Percentiles rank a stretch among this genome's conserved stretches.
phyloP scores from a whole-genome alignment of 2,113 vertebrate species.

The Brachyhypopomus gauderio region DNA sequence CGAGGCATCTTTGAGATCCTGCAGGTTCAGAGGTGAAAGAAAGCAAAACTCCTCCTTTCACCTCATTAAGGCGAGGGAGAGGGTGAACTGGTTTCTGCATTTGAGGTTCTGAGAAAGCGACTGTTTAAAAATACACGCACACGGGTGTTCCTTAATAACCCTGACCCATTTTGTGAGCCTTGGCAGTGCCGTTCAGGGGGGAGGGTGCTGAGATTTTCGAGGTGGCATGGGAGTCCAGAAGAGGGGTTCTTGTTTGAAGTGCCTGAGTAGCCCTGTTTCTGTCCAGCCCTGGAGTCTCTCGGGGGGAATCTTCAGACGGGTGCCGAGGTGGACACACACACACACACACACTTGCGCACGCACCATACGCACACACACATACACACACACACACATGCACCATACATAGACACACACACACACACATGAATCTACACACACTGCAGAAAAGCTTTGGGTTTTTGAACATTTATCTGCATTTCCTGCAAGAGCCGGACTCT shows the following conservation, averaged over 20 bases:
- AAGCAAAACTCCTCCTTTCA: neutral
- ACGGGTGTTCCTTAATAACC: conserved; percentile 73
- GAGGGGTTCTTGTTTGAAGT: conserved; percentile 31
- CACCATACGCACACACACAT: too few relatives aligned
- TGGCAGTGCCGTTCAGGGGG: conserved; percentile 27
- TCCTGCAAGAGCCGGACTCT: too few relatives aligned
- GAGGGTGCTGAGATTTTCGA: conserved; percentile 12
- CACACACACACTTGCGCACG: neutral
- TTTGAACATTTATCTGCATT: neutral
- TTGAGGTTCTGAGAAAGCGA: conserved; percentile 65
- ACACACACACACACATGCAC: neutral
- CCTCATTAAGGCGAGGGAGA: conserved; percentile 44
- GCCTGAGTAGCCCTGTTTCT: conserved; percentile 10
- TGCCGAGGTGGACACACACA: neutral
- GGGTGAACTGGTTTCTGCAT: conserved; percentile 69
- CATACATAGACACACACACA: neutral
- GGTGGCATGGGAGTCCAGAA: conserved; percentile 29
- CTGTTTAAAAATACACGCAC: conserved; percentile 76
- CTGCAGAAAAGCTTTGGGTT: neutral
- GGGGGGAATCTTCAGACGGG: neutral
- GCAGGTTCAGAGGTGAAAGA: neutral
- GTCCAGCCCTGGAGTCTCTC: neutral
- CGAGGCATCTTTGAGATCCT: neutral
- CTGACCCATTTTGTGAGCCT: conserved; percentile 72
- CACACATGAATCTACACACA: neutral